These are phyloP conservation scores for Malthinus flaveolus DNA, from an alignment of 2,888 invertebrate genomes.

Conservation along the genomic window DNA sequence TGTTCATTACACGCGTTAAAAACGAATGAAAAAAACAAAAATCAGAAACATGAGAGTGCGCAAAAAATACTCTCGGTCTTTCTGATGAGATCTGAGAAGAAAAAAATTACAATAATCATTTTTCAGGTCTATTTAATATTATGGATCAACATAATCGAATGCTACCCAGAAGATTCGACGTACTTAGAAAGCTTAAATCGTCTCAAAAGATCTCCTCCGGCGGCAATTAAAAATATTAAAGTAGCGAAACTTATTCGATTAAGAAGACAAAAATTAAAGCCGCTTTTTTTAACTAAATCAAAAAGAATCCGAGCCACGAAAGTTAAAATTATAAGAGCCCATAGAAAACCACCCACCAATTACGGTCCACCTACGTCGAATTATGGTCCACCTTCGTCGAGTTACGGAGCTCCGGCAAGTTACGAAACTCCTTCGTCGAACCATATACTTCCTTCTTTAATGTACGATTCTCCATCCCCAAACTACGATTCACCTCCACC, in stretches of 20 bases:
- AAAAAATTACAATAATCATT: neutral
- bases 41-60: too few relatives aligned
- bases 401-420: neutral
- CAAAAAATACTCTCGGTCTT: too few relatives aligned
- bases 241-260: neutral
- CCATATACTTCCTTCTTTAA: neutral
- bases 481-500: constrained; percentile 14
- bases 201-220: neutral
- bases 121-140: neutral
- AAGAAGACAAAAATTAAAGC: constrained; percentile 16
- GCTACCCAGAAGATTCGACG: neutral
- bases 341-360: neutral
- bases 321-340: too few relatives aligned
- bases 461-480: constrained; percentile 23
- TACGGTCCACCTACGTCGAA: constrained; percentile 37
- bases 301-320: too few relatives aligned
- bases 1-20: too few relatives aligned
- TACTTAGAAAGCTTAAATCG: neutral
- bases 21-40: too few relatives aligned
- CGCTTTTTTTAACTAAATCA: constrained; percentile 13
- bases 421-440: constrained; percentile 16
- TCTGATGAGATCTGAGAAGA: too few relatives aligned
- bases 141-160: neutral
- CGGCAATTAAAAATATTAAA: neutral
- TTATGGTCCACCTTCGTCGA: constrained; percentile 31